A percentile compares a stretch with the other conserved stretches of the same genome.
Conservation (phyloP, 1,140 invertebrate species). For the Cydia fagiglandana region DNA sequence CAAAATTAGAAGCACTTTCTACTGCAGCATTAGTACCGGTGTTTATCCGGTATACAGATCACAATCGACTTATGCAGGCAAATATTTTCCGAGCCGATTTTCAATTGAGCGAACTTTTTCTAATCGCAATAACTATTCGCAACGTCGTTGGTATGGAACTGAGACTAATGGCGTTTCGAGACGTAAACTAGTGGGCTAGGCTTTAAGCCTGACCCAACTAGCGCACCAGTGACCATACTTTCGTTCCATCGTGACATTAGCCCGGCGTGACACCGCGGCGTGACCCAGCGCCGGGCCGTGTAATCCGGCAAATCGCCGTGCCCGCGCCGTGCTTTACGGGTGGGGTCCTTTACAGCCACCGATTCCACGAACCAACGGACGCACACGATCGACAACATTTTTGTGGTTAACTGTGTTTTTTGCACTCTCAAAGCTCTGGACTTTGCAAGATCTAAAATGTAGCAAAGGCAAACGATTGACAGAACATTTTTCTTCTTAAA, state of each 20-base stretch:
- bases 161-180: neutral
- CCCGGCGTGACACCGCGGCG: constrained; percentile 6
- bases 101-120: no score
- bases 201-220: constrained; percentile 48
- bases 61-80: no score
- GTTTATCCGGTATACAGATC: no score
- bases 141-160: neutral
- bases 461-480: no score
- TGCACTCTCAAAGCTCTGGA: neutral
- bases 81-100: no score
- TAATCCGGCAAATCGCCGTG: constrained; percentile 19
- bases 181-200: constrained; percentile 37
- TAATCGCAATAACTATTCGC: no score
- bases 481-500: no score
- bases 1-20: no score
- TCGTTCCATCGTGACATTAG: constrained; percentile 7
- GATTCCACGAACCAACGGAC: constrained; percentile 35
- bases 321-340: constrained; percentile 16
- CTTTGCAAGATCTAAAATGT: neutral
- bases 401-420: neutral
- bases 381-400: neutral
- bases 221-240: constrained; percentile 6
- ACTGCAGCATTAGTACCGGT: no score
- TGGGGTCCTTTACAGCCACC: constrained; percentile 49
- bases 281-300: constrained; percentile 6